phyloP scores from a whole-genome alignment of 2,113 vertebrate genomes.

The Trachemys scripta region DNA sequence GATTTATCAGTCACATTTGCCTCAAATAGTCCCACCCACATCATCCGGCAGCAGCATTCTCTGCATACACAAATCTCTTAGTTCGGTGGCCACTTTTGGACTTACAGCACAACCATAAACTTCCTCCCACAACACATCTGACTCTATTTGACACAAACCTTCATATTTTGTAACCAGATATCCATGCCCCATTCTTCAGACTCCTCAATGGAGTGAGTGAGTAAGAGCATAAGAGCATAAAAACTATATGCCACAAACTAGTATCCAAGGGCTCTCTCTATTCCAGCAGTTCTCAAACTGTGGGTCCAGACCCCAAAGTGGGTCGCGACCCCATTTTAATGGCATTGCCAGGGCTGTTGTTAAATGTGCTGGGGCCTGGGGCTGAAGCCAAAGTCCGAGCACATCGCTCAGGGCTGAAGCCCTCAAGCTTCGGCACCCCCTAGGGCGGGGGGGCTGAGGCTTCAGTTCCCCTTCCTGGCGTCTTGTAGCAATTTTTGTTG shows the following conservation, averaged over 20 bases:
- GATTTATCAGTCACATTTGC: background rate
- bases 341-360: too few relatives aligned
- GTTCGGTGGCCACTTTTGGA: background rate
- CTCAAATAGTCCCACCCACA: background rate
- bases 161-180: background rate
- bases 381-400: too few relatives aligned
- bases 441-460: too few relatives aligned
- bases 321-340: too few relatives aligned
- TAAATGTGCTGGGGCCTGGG: too few relatives aligned
- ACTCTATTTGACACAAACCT: background rate
- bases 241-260: background rate
- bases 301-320: too few relatives aligned
- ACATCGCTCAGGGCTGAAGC: too few relatives aligned
- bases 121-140: background rate
- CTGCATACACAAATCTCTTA: background rate
- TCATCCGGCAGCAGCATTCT: background rate
- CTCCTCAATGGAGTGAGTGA: background rate
- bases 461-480: too few relatives aligned
- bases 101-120: background rate
- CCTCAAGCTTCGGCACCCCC: too few relatives aligned
- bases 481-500: too few relatives aligned
- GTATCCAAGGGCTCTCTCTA: background rate
- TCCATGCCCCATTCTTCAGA: background rate
- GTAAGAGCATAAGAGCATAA: background rate
- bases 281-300: background rate